Evolutionary conservation across 2,113 vertebrate genomes (phyloP).

Genomic region (Thamnophis sirtalis): DNA sequence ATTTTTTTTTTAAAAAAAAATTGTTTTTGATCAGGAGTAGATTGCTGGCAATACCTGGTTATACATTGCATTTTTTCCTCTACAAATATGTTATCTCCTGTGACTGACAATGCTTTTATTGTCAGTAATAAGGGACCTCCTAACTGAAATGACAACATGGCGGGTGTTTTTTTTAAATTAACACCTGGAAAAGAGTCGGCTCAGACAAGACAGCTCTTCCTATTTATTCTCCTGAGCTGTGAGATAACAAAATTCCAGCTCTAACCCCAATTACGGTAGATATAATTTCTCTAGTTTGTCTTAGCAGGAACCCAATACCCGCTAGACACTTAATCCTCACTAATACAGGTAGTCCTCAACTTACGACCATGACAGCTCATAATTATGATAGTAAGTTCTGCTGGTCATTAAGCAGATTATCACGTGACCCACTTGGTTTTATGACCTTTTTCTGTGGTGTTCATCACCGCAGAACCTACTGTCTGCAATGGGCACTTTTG

Average conservation of each 20-base stretch:
- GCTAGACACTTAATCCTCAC: not conserved
- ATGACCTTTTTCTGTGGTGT: not conserved
- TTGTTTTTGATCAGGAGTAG: not conserved
- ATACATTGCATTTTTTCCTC: not conserved
- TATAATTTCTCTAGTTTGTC: not conserved
- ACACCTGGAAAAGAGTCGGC: not conserved
- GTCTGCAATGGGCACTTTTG: not conserved
- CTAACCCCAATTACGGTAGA: not conserved
- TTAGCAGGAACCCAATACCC: not conserved
- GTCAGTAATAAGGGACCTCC: not conserved
- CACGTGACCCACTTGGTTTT: not conserved
- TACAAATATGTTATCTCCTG: not conserved
- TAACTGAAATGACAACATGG: not conserved
- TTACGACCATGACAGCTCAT: not conserved
- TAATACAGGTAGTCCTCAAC: not conserved
- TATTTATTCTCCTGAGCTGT: not conserved
- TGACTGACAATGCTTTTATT: not conserved
- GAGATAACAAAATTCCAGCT: not conserved
- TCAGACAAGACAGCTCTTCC: not conserved
- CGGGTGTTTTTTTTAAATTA: not conserved
- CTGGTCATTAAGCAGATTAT: not conserved
- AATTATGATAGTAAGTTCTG: not conserved
- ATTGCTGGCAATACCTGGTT: not conserved
- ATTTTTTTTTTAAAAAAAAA: not conserved
- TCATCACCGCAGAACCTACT: not conserved